Conservation (phyloP, 2,888 invertebrate genomes). For the Ophion costatus region DNA sequence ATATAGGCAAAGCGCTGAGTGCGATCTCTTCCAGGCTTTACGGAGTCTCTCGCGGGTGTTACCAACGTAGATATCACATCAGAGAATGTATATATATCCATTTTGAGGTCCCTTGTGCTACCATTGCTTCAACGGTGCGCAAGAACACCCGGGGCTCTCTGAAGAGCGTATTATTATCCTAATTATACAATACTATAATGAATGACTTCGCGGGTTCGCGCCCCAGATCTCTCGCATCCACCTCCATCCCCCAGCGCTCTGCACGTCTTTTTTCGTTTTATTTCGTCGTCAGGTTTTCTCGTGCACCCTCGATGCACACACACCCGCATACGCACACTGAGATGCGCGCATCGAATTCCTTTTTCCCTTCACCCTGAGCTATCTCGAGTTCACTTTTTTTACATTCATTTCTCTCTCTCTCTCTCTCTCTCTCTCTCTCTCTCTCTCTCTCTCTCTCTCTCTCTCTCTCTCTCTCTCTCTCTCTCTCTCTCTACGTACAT, state of each 20-base stretch:
- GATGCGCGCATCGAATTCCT: conserved; percentile 45
- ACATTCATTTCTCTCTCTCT: conserved; percentile 59
- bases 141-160: conserved; percentile 79
- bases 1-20: background rate
- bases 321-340: conserved; percentile 28
- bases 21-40: conserved; percentile 43
- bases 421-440: conserved; percentile 60
- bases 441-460: conserved; percentile 52
- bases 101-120: conserved; percentile 60
- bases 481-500: conserved; percentile 62
- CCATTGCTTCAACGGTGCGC: conserved; percentile 69
- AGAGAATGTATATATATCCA: conserved; percentile 26
- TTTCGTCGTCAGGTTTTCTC: conserved; percentile 64
- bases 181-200: conserved; percentile 83
- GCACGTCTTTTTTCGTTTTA: conserved; percentile 60
- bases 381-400: conserved; percentile 67
- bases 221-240: conserved; percentile 61
- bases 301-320: conserved; percentile 60
- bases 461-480: conserved; percentile 64
- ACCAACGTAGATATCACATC: conserved; percentile 44
- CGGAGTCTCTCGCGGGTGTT: conserved; percentile 24
- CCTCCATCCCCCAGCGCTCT: conserved; percentile 44
- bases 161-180: conserved; percentile 83
- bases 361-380: conserved; percentile 63
- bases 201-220: conserved; percentile 74